These are phyloP conservation scores for Calosoma granatense DNA, from an alignment of 1,140 invertebrate species.

Conservation along the genomic window DNA sequence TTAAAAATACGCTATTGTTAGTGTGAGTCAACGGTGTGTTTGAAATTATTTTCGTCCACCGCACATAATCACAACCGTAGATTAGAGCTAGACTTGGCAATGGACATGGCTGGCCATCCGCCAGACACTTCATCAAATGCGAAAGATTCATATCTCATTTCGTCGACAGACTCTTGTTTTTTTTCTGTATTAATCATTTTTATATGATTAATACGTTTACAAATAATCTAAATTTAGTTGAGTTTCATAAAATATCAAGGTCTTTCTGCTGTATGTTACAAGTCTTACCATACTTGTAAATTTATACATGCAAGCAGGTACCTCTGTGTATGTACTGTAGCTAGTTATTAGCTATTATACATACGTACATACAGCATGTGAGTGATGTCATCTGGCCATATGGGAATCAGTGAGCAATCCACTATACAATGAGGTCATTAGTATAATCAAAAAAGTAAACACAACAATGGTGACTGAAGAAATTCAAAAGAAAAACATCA, in stretches of 20 bases:
- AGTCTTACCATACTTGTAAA: too few relatives aligned
- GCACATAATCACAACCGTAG: neutral
- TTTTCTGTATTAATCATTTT: neutral
- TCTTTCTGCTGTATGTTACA: neutral
- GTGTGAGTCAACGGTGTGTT: neutral
- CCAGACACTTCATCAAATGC: constrained; percentile 1
- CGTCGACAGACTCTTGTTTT: neutral
- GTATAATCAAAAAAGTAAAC: neutral
- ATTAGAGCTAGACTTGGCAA: constrained; percentile 4
- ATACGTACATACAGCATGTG: too few relatives aligned
- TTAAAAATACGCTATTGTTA: constrained; percentile 4
- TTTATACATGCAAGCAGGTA: too few relatives aligned
- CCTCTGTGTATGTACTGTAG: too few relatives aligned
- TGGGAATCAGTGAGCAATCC: too few relatives aligned
- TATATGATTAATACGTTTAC: neutral
- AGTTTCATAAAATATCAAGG: neutral
- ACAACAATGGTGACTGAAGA: neutral
- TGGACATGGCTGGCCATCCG: neutral
- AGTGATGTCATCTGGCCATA: too few relatives aligned
- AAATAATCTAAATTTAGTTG: neutral
- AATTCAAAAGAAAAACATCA: neutral
- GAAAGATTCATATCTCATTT: neutral
- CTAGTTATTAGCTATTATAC: too few relatives aligned
- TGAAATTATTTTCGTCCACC: neutral
- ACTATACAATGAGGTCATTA: too few relatives aligned